Base-by-base conservation (phyloP, 92 coral and sea anemone species). In the Galaxea fascicularis region DNA sequence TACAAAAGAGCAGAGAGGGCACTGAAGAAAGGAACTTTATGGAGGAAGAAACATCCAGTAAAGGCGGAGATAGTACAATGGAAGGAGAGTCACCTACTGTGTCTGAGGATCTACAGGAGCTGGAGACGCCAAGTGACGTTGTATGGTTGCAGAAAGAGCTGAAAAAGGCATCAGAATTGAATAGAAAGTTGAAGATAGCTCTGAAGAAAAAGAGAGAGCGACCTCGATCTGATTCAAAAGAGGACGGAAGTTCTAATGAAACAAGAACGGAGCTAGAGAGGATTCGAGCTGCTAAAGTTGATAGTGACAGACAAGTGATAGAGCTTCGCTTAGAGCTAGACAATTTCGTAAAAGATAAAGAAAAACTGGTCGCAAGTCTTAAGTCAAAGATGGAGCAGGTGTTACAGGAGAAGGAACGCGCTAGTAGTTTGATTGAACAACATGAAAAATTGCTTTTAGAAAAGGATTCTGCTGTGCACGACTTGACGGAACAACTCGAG, bases 401-500 rank as follows among this genome's bases (percentile, higher is more conserved):
- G 17, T 17, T 76, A 13, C 79, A 82, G 12, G 98, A 91, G 46
- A 94, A 91, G 56, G 95, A 91, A 31, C 87, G 78, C 29, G 60
- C 78, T 16, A 89, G 80, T 58, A 92, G 56, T 26, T 69, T 83
- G 60, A 79, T 72, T 18, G 85, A 76, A 35, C 85, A 89, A 13
- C 63, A 86, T 14, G 82, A 87, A 74, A 90, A 88, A 27, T 76
- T 82, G 35, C 73, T 94, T 12, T 63, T 85, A 56, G 95, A 94
- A 65, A 92, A 92, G 86, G 98, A 95, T 54, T 73, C 62, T 39
- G 68, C 41, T 27, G 56, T 91, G 26, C 77, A 56, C 20, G 94
- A 85, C 56, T 74, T 88, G 20, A 87, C 78, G 25, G 73, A 73
- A 18, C 82, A 89, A 25, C 53, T 79, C 47, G 31, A 39, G 57